Percentiles rank a stretch among this genome's conserved stretches.
Evolutionary conservation across 2,113 vertebrate genomes (phyloP).

Genomic region (Lamprotornis superbus): DNA sequence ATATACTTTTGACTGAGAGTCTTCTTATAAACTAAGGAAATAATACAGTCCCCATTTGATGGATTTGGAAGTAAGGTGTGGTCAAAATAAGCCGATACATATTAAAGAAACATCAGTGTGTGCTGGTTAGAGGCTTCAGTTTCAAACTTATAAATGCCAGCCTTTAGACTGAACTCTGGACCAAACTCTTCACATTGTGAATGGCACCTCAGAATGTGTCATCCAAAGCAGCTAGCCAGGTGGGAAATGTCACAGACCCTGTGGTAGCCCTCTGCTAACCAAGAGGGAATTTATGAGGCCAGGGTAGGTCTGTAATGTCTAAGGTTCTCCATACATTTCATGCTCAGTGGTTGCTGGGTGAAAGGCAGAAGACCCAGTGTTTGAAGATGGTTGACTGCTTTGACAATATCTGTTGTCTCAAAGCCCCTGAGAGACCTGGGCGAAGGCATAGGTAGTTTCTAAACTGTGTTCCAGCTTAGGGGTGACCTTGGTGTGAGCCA

Average conservation of each 20-base stretch:
- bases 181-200: background rate
- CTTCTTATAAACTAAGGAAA: background rate
- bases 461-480: background rate
- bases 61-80: too few species aligned
- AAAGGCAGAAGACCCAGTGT: background rate
- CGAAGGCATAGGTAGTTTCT: background rate
- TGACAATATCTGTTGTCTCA: background rate
- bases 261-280: background rate
- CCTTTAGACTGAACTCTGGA: background rate
- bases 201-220: background rate
- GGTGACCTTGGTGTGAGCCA: background rate
- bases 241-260: background rate
- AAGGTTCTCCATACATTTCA: background rate
- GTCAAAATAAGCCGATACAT: too few species aligned
- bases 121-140: background rate
- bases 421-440: background rate
- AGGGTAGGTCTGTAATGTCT: rapidly evolving
- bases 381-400: background rate
- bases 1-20: background rate
- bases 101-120: rapidly evolving
- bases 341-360: background rate
- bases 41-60: background rate
- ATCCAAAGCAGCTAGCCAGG: background rate
- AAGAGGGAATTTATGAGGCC: background rate
- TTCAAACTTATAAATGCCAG: background rate